Evolutionary conservation across 2,888 invertebrate species (phyloP), one percentile per base, ranked within the genome.

Genomic region (Octonoba sinensis): DNA sequence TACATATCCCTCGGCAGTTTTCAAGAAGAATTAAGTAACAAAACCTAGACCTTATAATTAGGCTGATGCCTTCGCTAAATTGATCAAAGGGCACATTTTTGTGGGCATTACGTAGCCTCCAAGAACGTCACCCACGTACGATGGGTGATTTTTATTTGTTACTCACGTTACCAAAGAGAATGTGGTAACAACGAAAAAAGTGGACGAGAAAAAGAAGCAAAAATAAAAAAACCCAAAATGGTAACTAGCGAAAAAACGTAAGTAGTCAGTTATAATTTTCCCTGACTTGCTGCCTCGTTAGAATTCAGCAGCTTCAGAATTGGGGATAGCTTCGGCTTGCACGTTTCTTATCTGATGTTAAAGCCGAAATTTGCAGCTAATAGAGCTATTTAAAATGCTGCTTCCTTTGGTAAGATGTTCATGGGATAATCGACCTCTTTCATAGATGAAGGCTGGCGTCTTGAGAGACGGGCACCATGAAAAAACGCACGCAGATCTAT

Each of bases 301-400:
- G 69, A 76, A 69, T 76, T 36, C 69, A 56, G 56, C 57, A 22
- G 46, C 69, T 69, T 62, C 67, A 62, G 51, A 69, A 49, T 36
- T 18, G 47, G 49, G 75, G 56, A 44, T 57, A 18, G n/a, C 47
- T 65, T 46, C 65, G 24, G 49, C 54, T 18, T 20, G 36, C 65
- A 65, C 62, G 69, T 62, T 27, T 46, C 77, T 77, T 77, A 77
- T 77, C 77, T 71, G 77, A 77, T 77, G 77, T 62, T 56, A n/a
- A 18, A 22, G 57, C 64, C 77, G 70, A 77, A 77, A 77, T 77
- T 70, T 77, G 71, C 77, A 49, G 65, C 77, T 77, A 77, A 77
- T 71, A 77, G 73, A 73, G 77, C 77, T 70, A 70, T 77, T 77
- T 77, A 77, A 70, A 77, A 70, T 64, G 70, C 70, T 77, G 77